phyloP scores from a whole-genome alignment of 2,888 invertebrate genomes.

The Hanleya hanleyi region DNA sequence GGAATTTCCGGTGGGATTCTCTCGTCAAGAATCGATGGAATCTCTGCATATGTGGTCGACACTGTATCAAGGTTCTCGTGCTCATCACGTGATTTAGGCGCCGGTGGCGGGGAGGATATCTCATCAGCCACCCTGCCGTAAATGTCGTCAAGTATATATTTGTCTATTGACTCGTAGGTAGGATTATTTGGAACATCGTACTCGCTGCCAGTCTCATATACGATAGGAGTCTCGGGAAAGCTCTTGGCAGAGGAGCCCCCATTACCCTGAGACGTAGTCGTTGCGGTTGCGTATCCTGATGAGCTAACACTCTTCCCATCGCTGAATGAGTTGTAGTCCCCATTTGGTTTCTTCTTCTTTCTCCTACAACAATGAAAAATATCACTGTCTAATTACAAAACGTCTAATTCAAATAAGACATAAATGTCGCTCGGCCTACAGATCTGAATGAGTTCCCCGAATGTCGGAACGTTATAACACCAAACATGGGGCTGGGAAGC shows the following conservation, averaged over 20 bases:
- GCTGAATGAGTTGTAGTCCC: neutral
- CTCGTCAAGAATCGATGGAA: neutral
- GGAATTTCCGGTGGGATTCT: neutral
- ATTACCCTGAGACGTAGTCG: neutral
- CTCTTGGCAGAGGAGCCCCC: neutral
- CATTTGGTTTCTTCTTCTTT: neutral
- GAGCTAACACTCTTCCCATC: neutral
- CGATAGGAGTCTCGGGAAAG: neutral
- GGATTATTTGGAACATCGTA: neutral
- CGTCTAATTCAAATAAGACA: no score
- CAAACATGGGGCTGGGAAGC: no score
- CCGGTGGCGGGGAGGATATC: neutral
- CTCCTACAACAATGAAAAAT: neutral
- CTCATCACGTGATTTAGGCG: neutral
- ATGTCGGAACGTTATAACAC: no score
- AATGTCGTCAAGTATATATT: neutral
- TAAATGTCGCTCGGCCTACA: no score
- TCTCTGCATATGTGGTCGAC: slow-evolving; percentile 2
- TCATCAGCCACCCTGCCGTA: neutral
- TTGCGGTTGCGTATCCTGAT: neutral
- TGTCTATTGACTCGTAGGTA: neutral
- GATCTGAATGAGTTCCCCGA: no score
- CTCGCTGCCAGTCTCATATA: neutral
- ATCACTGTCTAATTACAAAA: no score
- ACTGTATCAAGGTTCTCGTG: neutral